Base-by-base conservation (phyloP, 1,140 invertebrate genomes). In the Amyelois transitella region DNA sequence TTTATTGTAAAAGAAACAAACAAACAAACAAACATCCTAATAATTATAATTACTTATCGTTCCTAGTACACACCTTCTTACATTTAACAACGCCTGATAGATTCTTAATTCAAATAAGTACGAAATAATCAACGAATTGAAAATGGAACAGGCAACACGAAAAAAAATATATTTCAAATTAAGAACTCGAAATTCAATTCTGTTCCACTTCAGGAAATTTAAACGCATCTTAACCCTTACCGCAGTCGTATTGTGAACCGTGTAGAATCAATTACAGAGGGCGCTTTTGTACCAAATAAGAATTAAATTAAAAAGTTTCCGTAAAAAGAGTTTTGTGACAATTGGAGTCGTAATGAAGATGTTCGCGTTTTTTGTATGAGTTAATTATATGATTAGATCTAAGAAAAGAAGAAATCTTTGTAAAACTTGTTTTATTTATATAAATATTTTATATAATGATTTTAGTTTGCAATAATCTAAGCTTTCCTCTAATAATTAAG, bases 191-290 rank as follows among this genome's bases (percentile, higher is more conserved):
- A 50, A 53, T 53, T 53, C 38, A 53, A 53, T 53, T 44, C 48
- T 22, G 18, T 48, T 48, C 45, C 45, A 48, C 45, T 48, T 21
- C 18, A 1, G 18, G 4, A 8, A 38, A 38, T 38, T n/a, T 38
- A 14, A 48, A 62, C 51, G 50, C 57, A 53, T 50, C 54, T 75
- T 67, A 72, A 77, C 74, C 72, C 71, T 74, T 58, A 75, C 72
- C 73, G 65, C 73, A 51, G 64, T 50, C 60, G 48, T 58, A 57
- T 72, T 53, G 69, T 66, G 68, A 62, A 75, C 63, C 74, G 71
- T 78, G 67, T 70, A 69, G 71, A 81, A 78, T 79, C 75, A 77
- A 83, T 83, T 83, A 80, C 57, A 51, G 54, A 55, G 59, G 57
- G 51, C 49, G 58, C 60, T 68, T 69, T 64, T 65, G 49, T 69